Evolutionary conservation across 2,888 invertebrate species (phyloP).

Genomic region (Sarcophaga variegata): DNA sequence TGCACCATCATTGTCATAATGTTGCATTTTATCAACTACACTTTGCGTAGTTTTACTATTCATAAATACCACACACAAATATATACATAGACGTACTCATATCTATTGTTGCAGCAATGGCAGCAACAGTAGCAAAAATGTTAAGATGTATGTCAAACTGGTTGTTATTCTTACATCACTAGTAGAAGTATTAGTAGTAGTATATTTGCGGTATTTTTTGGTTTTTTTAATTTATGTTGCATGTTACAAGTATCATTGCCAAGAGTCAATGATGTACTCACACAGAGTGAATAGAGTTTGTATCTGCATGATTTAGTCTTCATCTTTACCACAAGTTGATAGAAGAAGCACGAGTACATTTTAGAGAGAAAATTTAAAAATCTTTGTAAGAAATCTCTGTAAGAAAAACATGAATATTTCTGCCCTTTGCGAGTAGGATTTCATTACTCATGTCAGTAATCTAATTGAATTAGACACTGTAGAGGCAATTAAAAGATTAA

Average conservation of each 20-base stretch:
- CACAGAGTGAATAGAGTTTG: background rate
- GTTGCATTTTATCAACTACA: background rate
- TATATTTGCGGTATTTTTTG: too few relatives aligned
- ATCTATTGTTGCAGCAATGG: background rate
- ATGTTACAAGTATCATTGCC: background rate
- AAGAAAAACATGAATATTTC: too few relatives aligned
- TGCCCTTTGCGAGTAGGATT: too few relatives aligned
- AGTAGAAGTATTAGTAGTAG: too few relatives aligned
- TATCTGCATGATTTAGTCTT: too few relatives aligned
- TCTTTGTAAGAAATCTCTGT: too few relatives aligned
- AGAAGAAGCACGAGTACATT: background rate
- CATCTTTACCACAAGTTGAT: too few relatives aligned
- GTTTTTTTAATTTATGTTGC: background rate
- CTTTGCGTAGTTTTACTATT: constrained; percentile 10
- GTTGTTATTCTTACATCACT: too few relatives aligned
- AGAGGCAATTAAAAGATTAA: too few relatives aligned
- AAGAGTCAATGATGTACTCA: constrained; percentile 20
- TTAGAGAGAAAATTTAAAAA: too few relatives aligned
- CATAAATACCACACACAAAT: background rate
- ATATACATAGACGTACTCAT: background rate
- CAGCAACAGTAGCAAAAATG: constrained; percentile 22
- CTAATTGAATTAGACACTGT: too few relatives aligned
- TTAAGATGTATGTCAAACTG: constrained; percentile 8
- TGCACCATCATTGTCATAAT: background rate
- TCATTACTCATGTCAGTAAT: too few relatives aligned